A percentile compares a stretch with the other conserved stretches of the same genome.
phyloP scores from a whole-genome alignment of 2,113 vertebrate species.

The Burhinus bistriatus region DNA sequence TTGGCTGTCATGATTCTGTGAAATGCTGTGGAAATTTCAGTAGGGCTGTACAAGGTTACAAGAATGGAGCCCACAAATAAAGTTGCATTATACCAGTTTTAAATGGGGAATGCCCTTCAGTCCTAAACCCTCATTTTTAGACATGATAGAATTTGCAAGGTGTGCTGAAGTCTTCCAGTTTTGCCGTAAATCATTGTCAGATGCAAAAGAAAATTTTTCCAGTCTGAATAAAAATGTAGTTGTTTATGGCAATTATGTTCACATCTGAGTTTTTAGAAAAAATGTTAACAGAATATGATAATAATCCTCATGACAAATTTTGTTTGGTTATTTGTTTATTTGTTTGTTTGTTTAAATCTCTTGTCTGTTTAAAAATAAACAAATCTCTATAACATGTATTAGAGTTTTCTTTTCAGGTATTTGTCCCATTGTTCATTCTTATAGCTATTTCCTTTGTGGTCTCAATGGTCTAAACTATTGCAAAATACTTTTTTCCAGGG shows the following conservation, averaged over 20 bases:
- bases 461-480: background rate
- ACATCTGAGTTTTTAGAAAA: background rate
- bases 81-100: background rate
- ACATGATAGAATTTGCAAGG: background rate
- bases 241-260: background rate
- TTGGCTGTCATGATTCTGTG: background rate
- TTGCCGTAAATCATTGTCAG: background rate
- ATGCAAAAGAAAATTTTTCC: background rate
- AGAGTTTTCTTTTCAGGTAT: background rate
- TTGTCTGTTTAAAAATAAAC: background rate
- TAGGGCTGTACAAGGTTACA: background rate
- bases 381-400: background rate
- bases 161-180: background rate
- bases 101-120: background rate
- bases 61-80: background rate
- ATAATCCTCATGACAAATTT: background rate
- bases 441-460: background rate
- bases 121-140: background rate
- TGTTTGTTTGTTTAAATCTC: background rate
- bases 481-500: background rate
- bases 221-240: background rate
- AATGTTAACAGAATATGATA: background rate
- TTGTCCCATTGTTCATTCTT: background rate
- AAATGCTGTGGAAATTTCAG: background rate
- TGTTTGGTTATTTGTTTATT: background rate